Evolutionary conservation across 2,888 invertebrate species (phyloP), one percentile per base, ranked within the genome.

Genomic region (Dolichopus griseipennis): DNA sequence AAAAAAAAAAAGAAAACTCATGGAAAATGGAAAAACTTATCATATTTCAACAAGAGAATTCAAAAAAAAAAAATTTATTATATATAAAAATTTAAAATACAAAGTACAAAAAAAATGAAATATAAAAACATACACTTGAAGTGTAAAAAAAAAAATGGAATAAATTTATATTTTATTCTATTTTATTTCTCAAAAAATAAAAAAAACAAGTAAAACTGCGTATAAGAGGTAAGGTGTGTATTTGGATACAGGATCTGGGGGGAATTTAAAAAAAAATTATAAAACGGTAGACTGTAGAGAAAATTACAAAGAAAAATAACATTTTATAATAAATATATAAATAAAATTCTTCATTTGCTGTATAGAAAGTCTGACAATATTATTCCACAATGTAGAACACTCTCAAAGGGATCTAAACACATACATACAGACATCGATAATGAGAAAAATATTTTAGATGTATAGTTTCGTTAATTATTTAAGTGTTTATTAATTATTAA

Each of bases 231-330:
- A 37, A 10, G 12, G 37, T 10, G 37, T 5, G 8, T n/a, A n/a
- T n/a, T n/a, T 37, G 12, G 8, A 37, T 37, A 12, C 10, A 37
- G 37, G 8, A 37, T 10, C 12, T n/a, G n/a, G 37, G 37, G 12
- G 37, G 37, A 10, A 12, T 10, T 7, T 37, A 7, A 52, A 43
- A 10, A 10, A 3, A 52, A 52, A 52, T 52, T 18, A 52, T 18
- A 52, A 52, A 52, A 52, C 52, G 52, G 52, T 52, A 52, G 52
- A 52, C 52, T 18, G n/a, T n/a, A 52, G 52, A 52, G 52, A 37
- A 37, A 10, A 37, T 10, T 37, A 37, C 8, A 37, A 37, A 12
- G 8, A 7, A 12, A 37, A 37, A 37, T 7, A 34, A n/a, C n/a
- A n/a, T 34, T 34, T 7, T 34, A 34, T 34, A 27, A 37, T 37